Conservation (phyloP, 2,888 invertebrate genomes). For the Piscicola geometra region DNA sequence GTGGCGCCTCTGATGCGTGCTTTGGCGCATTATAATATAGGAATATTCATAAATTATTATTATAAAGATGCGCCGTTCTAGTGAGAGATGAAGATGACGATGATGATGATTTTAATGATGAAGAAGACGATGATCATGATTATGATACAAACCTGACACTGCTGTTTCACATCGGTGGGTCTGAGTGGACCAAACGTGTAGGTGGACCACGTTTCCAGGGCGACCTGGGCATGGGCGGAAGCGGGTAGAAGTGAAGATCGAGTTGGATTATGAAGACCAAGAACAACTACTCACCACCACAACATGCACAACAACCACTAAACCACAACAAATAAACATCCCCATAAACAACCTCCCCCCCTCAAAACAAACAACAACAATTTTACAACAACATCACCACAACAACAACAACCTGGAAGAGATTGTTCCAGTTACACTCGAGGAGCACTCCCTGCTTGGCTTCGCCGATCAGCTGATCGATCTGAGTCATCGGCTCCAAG, state of each 20-base stretch:
- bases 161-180: constrained; percentile 9
- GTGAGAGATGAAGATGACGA: no score
- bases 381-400: neutral
- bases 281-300: neutral
- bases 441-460: constrained; percentile 35
- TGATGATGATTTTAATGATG: no score
- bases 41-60: neutral
- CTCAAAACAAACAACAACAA: no score
- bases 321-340: neutral
- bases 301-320: no score
- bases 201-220: constrained; percentile 34
- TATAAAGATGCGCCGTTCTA: no score
- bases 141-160: constrained; percentile 36
- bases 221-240: neutral
- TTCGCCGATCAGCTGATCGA: constrained; percentile 36
- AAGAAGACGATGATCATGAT: no score
- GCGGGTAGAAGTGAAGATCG: neutral
- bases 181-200: constrained; percentile 32
- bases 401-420: constrained; percentile 30
- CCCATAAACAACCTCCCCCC: no score
- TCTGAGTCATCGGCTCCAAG: constrained; percentile 35
- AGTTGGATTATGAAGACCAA: no score
- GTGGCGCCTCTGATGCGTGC: no score
- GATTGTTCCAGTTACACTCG: constrained; percentile 35
- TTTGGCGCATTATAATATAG: no score